Conservation (phyloP, 2,113 vertebrate genomes). For the Bombycilla garrulus region DNA sequence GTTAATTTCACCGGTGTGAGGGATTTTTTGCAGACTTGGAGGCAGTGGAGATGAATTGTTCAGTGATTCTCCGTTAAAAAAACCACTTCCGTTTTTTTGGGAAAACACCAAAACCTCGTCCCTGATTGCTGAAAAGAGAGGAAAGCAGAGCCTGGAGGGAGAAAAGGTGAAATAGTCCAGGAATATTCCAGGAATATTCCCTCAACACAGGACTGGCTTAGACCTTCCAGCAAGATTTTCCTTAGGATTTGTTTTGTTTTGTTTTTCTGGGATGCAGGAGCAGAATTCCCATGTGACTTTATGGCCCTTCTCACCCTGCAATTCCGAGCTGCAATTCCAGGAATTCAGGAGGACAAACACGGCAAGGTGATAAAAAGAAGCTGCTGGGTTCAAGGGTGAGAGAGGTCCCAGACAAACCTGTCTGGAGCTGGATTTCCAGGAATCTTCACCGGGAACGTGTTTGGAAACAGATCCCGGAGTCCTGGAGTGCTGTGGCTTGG, state of each 20-base stretch:
- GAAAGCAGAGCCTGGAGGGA: neutral
- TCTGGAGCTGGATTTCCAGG: neutral
- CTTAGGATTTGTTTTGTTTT: neutral
- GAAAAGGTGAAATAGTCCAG: neutral
- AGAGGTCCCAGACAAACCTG: neutral
- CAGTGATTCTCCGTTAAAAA: too few relatives aligned
- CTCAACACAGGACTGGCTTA: neutral
- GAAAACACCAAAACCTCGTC: neutral
- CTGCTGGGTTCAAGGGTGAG: neutral
- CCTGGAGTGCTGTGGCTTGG: neutral
- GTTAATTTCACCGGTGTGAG: neutral
- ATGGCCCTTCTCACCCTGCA: neutral
- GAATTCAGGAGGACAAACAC: neutral
- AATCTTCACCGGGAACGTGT: neutral
- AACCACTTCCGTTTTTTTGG: too few relatives aligned
- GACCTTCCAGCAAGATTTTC: fast-evolving
- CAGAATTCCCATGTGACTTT: neutral
- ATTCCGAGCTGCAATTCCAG: neutral
- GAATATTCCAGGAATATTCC: neutral
- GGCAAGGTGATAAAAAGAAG: neutral
- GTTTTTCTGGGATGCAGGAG: neutral
- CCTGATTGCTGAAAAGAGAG: neutral
- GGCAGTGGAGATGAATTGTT: neutral
- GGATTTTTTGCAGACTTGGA: neutral
- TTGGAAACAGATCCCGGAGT: neutral